Percentiles rank a stretch among this genome's conserved stretches.
These are phyloP conservation scores for Malaclemys terrapin DNA, from an alignment of 2,113 vertebrate genomes.

Conservation along the genomic window DNA sequence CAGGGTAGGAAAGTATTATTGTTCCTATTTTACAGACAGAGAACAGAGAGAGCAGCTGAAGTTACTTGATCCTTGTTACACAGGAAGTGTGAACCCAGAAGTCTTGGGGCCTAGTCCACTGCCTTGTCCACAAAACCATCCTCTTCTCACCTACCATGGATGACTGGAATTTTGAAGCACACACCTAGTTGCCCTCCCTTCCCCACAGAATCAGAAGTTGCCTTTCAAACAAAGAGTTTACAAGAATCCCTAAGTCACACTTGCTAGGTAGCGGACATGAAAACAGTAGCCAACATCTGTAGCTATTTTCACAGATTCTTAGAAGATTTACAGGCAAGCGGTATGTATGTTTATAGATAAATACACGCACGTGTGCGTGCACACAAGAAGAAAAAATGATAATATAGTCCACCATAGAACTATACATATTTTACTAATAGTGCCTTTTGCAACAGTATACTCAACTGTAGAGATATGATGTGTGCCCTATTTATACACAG, in stretches of 20 bases:
- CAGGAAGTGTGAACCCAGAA: fast-evolving
- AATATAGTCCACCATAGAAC: background rate
- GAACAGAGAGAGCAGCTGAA: background rate
- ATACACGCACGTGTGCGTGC: background rate
- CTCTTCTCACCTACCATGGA: background rate
- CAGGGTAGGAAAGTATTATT: background rate
- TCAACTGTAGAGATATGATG: constrained; percentile 49
- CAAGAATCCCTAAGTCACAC: background rate
- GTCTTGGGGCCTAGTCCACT: background rate
- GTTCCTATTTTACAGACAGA: background rate
- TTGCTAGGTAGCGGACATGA: constrained; percentile 4
- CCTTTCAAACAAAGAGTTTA: background rate
- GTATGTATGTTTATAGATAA: background rate
- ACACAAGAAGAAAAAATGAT: background rate
- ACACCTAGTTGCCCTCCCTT: background rate
- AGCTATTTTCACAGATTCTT: background rate
- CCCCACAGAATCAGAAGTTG: fast-evolving
- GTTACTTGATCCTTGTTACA: background rate
- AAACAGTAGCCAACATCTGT: constrained; percentile 20
- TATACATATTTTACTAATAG: constrained; percentile 45
- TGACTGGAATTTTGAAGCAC: background rate
- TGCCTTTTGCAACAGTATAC: constrained; percentile 14
- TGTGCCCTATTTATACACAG: constrained; percentile 73
- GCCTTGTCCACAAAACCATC: fast-evolving
- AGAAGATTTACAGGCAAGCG: background rate